These are phyloP conservation scores for Pseudochirops cupreus DNA, from an alignment of 2,797 vertebrate genomes.

Conservation along the genomic window DNA sequence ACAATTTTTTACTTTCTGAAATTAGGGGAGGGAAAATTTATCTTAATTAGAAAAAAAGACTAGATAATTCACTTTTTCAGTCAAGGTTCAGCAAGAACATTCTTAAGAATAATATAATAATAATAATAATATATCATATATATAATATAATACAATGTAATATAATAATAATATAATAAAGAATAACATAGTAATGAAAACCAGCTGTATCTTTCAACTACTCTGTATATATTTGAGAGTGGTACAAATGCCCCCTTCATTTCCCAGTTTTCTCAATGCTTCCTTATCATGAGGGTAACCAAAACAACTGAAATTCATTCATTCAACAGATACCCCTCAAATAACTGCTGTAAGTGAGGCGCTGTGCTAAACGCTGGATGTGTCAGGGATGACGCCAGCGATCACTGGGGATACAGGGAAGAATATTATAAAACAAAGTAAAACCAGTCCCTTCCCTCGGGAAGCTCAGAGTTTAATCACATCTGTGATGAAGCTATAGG, in stretches of 20 bases:
- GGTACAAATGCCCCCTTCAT: conserved; percentile 31
- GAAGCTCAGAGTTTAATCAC: background rate
- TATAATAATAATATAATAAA: no score
- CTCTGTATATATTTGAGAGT: conserved; percentile 27
- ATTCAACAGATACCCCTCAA: background rate
- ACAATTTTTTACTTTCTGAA: background rate
- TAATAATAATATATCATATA: no score
- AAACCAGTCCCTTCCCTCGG: background rate
- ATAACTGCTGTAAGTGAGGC: background rate
- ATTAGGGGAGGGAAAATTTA: conserved; percentile 29
- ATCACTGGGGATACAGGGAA: background rate
- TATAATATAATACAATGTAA: no score
- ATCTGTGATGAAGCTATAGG: background rate
- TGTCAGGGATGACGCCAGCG: background rate
- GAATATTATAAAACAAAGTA: background rate
- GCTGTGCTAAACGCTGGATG: conserved; percentile 2
- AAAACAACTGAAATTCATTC: conserved; percentile 42
- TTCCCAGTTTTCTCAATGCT: conserved; percentile 38
- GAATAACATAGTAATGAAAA: conserved; percentile 20
- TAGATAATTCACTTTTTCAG: conserved; percentile 48
- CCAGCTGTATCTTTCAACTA: conserved; percentile 17
- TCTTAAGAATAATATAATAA: background rate
- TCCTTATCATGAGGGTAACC: conserved; percentile 13
- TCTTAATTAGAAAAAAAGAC: conserved; percentile 20
- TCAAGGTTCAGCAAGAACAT: conserved; percentile 37